Conservation (phyloP, 2,888 invertebrate genomes). For the Ormyrus labotus region DNA sequence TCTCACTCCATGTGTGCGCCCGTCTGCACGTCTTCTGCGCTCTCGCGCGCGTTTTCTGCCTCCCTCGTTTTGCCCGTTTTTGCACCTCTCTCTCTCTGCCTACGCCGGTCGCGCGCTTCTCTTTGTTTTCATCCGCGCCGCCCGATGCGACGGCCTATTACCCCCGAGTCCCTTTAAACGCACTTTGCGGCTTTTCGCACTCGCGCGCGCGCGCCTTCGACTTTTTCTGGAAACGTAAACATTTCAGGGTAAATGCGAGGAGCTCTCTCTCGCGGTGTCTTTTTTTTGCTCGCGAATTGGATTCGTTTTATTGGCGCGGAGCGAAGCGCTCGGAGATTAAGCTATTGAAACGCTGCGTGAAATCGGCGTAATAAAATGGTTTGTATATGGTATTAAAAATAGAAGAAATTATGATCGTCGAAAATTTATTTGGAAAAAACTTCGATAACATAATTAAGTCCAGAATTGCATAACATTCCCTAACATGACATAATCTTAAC, state of each 20-base stretch:
- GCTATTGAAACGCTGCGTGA: no score
- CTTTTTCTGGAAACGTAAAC: conserved; percentile 15
- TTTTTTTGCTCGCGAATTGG: no score
- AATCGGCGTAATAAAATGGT: no score
- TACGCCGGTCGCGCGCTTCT: background rate
- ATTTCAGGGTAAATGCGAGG: background rate
- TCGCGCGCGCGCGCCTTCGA: background rate
- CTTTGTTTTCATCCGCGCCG: conserved; percentile 29
- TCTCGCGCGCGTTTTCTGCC: background rate
- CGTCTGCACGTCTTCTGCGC: background rate
- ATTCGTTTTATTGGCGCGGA: no score
- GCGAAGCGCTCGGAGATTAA: no score
- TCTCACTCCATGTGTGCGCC: conserved; percentile 1
- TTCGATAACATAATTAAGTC: no score
- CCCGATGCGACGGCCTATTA: conserved; percentile 4
- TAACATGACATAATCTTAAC: no score
- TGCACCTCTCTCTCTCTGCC: background rate
- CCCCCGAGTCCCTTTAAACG: conserved; percentile 31
- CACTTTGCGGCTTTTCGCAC: background rate
- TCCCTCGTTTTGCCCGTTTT: background rate
- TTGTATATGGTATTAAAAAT: no score
- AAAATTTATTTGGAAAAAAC: no score
- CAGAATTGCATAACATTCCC: no score
- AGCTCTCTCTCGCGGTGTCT: no score
- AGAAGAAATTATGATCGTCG: no score